Percentiles rank a stretch among this genome's conserved stretches.
Evolutionary conservation across 2,888 invertebrate species (phyloP).

Genomic region (Trachelus troglodyta): DNA sequence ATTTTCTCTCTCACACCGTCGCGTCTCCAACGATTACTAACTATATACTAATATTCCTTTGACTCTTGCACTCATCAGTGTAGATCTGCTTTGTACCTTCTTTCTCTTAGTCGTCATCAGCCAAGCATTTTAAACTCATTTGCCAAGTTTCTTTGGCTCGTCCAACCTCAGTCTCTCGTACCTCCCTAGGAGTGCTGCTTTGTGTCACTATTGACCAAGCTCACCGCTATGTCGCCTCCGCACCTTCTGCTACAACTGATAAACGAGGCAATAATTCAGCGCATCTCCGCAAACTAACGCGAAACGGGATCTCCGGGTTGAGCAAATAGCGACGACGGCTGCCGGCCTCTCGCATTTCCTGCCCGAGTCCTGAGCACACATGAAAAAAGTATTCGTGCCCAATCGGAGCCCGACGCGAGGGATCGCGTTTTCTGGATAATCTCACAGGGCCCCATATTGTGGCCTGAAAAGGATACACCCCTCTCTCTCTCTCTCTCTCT

Average conservation of each 20-base stretch:
- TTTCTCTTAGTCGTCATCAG: background rate
- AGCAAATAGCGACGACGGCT: background rate
- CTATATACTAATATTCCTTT: background rate
- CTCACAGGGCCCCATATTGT: background rate
- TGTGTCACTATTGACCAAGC: background rate
- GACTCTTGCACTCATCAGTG: background rate
- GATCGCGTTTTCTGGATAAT: slow-evolving; percentile 5
- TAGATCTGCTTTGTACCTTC: background rate
- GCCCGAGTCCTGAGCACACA: background rate
- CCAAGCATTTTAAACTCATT: background rate
- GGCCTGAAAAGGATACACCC: background rate
- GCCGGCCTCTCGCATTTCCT: slow-evolving; percentile 3
- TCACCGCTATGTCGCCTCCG: background rate
- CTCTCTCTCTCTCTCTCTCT: too few species aligned
- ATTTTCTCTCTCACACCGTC: background rate
- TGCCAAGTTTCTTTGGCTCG: background rate
- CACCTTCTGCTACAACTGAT: slow-evolving; percentile 4
- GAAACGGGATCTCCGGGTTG: slow-evolving; percentile 8
- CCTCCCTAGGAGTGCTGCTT: background rate
- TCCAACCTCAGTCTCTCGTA: background rate
- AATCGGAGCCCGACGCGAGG: background rate
- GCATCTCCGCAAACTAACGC: slow-evolving; percentile 40
- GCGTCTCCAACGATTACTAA: background rate
- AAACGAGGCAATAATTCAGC: slow-evolving; percentile 34
- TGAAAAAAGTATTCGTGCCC: background rate